Evolutionary conservation across 2,797 vertebrate species (phyloP), one percentile per base, ranked within the genome.

Genomic region (Hypotaenidia philippensis): DNA sequence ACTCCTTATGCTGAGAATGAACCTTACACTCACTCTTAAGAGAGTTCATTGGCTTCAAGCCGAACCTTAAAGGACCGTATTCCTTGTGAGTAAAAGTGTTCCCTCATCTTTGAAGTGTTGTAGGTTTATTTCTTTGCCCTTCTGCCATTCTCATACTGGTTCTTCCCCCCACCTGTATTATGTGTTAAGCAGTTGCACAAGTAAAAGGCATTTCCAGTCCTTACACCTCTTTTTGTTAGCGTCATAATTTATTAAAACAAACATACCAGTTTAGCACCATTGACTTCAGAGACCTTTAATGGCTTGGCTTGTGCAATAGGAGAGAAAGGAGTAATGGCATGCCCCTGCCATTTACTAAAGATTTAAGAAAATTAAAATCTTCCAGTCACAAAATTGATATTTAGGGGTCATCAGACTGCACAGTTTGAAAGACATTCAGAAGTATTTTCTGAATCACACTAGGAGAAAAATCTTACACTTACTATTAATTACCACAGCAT

Each of bases 301-400:
- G 13, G 16, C 13, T 82, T 89, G 44, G n/a, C 5, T 79, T 81
- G 71, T 60, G 36, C 61, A 69, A 29, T 16, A 65, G 38, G 29
- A 76, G 44, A 72, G 25, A 40, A 49, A 68, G 64, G 17, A 19
- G 57, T 47, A 61, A 41, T 56, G 26, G 34, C 47, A 71, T 26
- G 13, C 11, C 57, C 32, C 44, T 79, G 44, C n/a, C 59, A 89
- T 63, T 87, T 81, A 56, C 36, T 75, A 50, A 79, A 15, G 41
- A 90, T 76, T 87, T 69, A 92, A 70, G 66, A 78, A 92, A 87
- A 89, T 70, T 47, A 49, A 89, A 93, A 69, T 69, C 74, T 84
- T 90, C 38, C 45, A 79, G 63, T 76, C 34, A 79, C 2, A 2
- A 34, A 72, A 90, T 26, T 79, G 45, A 41, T 84, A 92, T 82